phyloP scores from a whole-genome alignment of 2,797 vertebrate genomes.

The Gymnoscopelus braueri region DNA sequence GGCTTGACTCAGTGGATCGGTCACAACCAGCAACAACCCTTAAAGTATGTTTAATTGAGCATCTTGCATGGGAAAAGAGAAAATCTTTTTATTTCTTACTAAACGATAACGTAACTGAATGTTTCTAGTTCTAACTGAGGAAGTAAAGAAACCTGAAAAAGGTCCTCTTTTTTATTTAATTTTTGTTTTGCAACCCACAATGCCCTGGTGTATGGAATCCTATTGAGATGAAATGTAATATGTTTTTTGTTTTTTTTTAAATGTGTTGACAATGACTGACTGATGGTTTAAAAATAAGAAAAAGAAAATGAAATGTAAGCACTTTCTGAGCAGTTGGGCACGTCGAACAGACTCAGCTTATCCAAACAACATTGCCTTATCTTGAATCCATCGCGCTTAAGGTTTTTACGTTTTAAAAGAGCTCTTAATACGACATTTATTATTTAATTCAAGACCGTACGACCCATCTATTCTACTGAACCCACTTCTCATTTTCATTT shows the following conservation, averaged over 20 bases:
- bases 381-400: slow-evolving; percentile 77
- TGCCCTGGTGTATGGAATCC: slow-evolving; percentile 53
- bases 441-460: slow-evolving; percentile 39
- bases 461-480: slow-evolving; percentile 36
- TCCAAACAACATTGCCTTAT: slow-evolving; percentile 84
- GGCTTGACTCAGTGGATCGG: slow-evolving; percentile 35
- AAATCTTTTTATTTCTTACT: slow-evolving; percentile 53
- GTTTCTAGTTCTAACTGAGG: slow-evolving; percentile 57
- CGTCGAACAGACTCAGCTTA: slow-evolving; percentile 78
- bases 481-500: slow-evolving; percentile 60
- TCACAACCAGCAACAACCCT: slow-evolving; percentile 47
- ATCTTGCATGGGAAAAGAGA: slow-evolving; percentile 64
- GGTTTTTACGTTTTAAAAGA: slow-evolving; percentile 66
- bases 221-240: slow-evolving; percentile 43
- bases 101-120: slow-evolving; percentile 69
- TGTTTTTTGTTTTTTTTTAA: slow-evolving; percentile 35
- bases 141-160: slow-evolving; percentile 29
- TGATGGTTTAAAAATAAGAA: slow-evolving; percentile 55
- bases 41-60: slow-evolving; percentile 54
- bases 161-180: slow-evolving; percentile 46
- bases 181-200: slow-evolving; percentile 53
- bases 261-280: slow-evolving; percentile 61
- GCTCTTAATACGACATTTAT: slow-evolving; percentile 56
- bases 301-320: slow-evolving; percentile 57
- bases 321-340: slow-evolving; percentile 79